Conservation (phyloP, 2,888 invertebrate genomes). For the Acleris cristana region DNA sequence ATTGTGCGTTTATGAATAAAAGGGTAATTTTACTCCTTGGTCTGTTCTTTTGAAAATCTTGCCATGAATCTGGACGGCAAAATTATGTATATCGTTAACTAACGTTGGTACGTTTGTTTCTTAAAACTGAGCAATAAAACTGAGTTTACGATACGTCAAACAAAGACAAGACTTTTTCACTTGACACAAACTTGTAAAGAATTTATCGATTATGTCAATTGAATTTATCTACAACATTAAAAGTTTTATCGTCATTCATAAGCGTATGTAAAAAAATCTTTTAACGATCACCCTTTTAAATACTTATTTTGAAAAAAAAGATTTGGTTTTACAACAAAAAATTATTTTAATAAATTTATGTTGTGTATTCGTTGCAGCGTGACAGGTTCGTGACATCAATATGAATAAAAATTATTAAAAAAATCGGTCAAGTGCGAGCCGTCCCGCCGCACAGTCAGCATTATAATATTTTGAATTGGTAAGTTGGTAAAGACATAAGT, state of each 20-base stretch:
- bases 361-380: slow-evolving; percentile 8
- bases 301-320: slow-evolving; percentile 20
- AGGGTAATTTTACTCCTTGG: too few species aligned
- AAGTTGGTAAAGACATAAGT: too few species aligned
- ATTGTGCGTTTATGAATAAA: too few species aligned
- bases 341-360: slow-evolving; percentile 15
- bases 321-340: slow-evolving; percentile 16
- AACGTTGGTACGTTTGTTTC: too few species aligned
- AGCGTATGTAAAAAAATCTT: slow-evolving; percentile 41
- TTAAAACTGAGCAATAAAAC: slow-evolving; percentile 54
- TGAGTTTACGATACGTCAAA: slow-evolving; percentile 59
- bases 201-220: slow-evolving; percentile 69
- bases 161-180: slow-evolving; percentile 60
- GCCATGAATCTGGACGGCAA: too few species aligned
- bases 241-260: slow-evolving; percentile 63
- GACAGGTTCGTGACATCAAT: slow-evolving; percentile 23
- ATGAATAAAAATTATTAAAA: slow-evolving; percentile 6
- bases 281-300: slow-evolving; percentile 38
- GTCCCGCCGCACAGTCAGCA: background rate
- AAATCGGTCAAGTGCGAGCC: background rate
- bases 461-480: too few species aligned
- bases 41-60: too few species aligned
- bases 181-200: slow-evolving; percentile 58
- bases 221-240: slow-evolving; percentile 73
- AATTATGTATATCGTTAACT: too few species aligned